phyloP scores from a whole-genome alignment of 2,797 vertebrate species.

The Prunella strophiata region DNA sequence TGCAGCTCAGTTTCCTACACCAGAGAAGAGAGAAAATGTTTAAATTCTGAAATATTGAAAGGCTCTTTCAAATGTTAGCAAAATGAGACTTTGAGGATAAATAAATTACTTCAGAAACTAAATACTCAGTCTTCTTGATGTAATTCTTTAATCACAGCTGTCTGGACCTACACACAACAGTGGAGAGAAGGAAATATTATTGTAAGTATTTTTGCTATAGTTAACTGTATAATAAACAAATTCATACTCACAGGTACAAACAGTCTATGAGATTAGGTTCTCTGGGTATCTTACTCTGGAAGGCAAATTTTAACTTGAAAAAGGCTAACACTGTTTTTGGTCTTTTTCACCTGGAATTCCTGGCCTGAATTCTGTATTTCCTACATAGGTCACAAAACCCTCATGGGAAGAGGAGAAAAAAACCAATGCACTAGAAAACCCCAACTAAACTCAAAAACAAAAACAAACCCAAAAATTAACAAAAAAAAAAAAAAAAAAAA shows the following conservation, averaged over 20 bases:
- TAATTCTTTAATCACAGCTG: background rate
- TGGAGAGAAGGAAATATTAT: background rate
- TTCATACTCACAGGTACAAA: background rate
- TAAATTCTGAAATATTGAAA: background rate
- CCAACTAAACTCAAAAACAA: background rate
- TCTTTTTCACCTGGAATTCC: background rate
- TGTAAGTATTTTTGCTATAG: background rate
- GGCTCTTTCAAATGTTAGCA: background rate
- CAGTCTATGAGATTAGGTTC: background rate
- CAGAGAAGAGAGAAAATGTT: background rate
- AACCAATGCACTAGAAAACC: fast-evolving
- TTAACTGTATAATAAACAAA: background rate
- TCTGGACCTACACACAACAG: fast-evolving
- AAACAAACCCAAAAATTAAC: background rate
- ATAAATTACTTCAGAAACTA: background rate
- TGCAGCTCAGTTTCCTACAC: background rate
- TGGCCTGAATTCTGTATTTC: background rate
- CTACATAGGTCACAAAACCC: background rate
- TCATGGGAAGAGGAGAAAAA: background rate
- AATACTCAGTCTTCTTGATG: background rate
- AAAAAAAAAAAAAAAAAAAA: no score
- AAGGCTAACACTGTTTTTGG: background rate
- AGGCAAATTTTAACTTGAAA: background rate
- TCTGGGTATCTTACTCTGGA: background rate
- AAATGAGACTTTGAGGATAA: background rate